Base-by-base conservation (phyloP, 2,888 invertebrate species). In the Dolichomitus sp. region DNA sequence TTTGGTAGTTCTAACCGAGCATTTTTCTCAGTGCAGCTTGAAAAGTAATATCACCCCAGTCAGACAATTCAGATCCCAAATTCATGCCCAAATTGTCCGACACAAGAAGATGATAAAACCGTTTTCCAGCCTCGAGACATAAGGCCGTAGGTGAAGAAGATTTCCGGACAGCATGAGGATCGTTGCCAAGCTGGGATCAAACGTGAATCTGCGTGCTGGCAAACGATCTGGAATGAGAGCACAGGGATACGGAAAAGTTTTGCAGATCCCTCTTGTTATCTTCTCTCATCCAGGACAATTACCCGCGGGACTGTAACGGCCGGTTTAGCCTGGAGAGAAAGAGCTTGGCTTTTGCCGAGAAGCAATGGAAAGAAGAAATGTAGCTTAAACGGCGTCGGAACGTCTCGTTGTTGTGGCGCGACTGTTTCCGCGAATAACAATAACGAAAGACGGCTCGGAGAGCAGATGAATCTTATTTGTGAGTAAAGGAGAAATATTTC, bases 221-320 rank as follows among this genome's bases (percentile, higher is more conserved):
- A 63, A 73, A 48, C 73, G 42, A 45, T 61, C 48, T 40, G 73
- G 61, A 83, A 69, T 54, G 50, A 69, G 76, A 77, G 33, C 57
- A 52, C n/a, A 17, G 70, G 30, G 45, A 63, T 54, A 69, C 54
- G 73, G 72, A 80, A 83, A 80, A 83, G 76, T 83, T 83, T 83
- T 48, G 73, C 19, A 45, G 52, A 63, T 42, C 69, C 54, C 76
- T 73, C 80, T 68, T 83, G 76, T 76, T 80, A 80, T 83, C 54
- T 57, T 69, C 57, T 54, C 63, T 48, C 73, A 77, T 83, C 45
- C 69, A 48, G 45, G 33, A 63, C 76, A 80, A 77, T 83, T 73
- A 80, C 50, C 33, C 17, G 42, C 33, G 48, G 23, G 27, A 73
- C 66, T 61, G 65, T 66, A 81, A 63, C 76, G 68, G 63, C 14